Percentiles rank a stretch among this genome's conserved stretches.
Evolutionary conservation across 1,140 invertebrate species (phyloP).

Genomic region (Drosophila ficusphila): DNA sequence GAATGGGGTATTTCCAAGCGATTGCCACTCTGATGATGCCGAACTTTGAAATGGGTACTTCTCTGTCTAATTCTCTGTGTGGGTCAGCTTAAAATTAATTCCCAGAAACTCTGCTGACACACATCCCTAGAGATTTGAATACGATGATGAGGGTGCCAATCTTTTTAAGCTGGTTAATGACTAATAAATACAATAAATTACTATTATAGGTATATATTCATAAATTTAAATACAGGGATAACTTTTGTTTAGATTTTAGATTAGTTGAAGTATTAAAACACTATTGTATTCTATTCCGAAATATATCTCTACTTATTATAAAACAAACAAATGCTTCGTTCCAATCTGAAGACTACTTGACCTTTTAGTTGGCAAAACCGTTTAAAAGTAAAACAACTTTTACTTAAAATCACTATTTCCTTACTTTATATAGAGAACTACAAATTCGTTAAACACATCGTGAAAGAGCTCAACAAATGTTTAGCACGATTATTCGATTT

Average conservation of each 20-base stretch:
- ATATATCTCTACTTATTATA: no score
- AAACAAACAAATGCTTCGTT: not conserved
- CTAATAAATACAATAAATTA: no score
- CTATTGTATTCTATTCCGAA: no score
- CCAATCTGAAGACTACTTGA: no score
- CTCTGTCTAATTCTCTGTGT: not conserved
- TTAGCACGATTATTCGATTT: conserved; percentile 27
- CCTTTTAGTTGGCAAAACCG: no score
- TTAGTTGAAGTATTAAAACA: no score
- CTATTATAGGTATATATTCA: no score
- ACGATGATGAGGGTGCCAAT: not conserved
- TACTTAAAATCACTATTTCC: no score
- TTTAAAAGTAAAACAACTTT: no score
- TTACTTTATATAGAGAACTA: conserved; percentile 1
- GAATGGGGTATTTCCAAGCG: not conserved
- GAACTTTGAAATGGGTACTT: not conserved
- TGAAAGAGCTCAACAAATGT: not conserved
- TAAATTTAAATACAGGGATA: no score
- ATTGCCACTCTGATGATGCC: not conserved
- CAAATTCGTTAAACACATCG: not conserved
- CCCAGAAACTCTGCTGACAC: not conserved
- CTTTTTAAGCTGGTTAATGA: no score
- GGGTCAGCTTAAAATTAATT: not conserved
- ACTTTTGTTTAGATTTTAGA: no score
- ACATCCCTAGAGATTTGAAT: not conserved